Evolutionary conservation across 2,888 invertebrate species (phyloP).

Genomic region (Alcis repandata): DNA sequence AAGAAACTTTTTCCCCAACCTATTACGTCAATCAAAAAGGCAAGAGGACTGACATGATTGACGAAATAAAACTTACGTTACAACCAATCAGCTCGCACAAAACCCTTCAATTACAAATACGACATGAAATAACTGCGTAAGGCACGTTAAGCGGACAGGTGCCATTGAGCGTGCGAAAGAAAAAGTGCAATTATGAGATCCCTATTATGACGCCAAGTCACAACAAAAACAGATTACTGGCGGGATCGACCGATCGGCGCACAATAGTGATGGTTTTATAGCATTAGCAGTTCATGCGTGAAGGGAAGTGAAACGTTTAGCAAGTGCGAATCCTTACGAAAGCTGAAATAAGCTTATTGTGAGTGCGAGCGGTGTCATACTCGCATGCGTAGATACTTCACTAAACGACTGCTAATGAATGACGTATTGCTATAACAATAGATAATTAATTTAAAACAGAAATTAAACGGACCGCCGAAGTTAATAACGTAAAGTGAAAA

Average conservation of each 20-base stretch:
- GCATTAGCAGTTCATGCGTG: not conserved
- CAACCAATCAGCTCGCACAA: constrained; percentile 5
- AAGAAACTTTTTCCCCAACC: too few species aligned
- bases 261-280: constrained; percentile 33
- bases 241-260: constrained; percentile 60
- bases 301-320: not conserved
- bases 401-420: too few species aligned
- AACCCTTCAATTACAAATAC: constrained; percentile 13
- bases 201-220: constrained; percentile 47
- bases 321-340: not conserved
- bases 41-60: not conserved
- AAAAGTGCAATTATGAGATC: constrained; percentile 46
- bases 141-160: constrained; percentile 32
- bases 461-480: too few species aligned
- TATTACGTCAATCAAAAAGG: too few species aligned
- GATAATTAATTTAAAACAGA: too few species aligned
- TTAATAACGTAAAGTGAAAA: too few species aligned
- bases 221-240: constrained; percentile 66
- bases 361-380: not conserved
- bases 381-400: not conserved
- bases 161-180: constrained; percentile 44
- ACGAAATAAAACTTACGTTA: not conserved
- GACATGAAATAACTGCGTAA: constrained; percentile 20
- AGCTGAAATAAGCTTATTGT: not conserved
- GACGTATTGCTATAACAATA: too few species aligned